Base-by-base conservation (phyloP, 2,888 invertebrate genomes). In the Caenorhabditis plicata region DNA sequence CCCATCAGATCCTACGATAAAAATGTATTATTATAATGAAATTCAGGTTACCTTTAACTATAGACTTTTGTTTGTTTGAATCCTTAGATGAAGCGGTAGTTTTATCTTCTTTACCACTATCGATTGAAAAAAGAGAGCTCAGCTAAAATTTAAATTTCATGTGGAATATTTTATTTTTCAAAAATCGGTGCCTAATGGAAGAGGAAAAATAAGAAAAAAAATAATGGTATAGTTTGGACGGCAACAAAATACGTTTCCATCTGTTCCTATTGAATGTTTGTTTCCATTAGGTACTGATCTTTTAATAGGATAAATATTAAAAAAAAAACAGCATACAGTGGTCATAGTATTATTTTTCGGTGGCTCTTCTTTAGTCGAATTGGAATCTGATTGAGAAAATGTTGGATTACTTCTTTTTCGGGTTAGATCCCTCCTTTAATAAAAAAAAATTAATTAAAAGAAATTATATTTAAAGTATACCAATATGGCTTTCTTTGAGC, bases 361-460 rank as follows among this genome's bases (percentile, higher is more conserved):
- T n/a, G n/a, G n/a, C n/a, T n/a, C n/a, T n/a, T n/a, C n/a, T n/a
- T n/a, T n/a, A n/a, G n/a, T n/a, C n/a, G n/a, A n/a, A n/a, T n/a
- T n/a, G n/a, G n/a, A n/a, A n/a, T n/a, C n/a, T n/a, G n/a, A n/a
- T n/a, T 44, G 25, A 31, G 23, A 25, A 11, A 43, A 50, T 39
- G 38, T 49, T 20, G 51, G 46, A 15, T 35, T 45, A 7, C 52
- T 46, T n/a, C 52, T 31, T 8, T 48, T 55, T 11, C 62, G 23
- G 8, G 62, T 62, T n/a, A 62, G 31, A 45, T 62, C 62, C 1
- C 45, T 35, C 61, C 46, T 46, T 9, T 15, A 45, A 45, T n/a
- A 22, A 22, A 35, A 22, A 43, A 8, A 11, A n/a, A 15, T 29
- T 11, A 8, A 7, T 29, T 9, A 20, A 22, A 8, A 39, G 20